phyloP scores from a whole-genome alignment of 1,140 invertebrate species.

The Hypothenemus hampei region DNA sequence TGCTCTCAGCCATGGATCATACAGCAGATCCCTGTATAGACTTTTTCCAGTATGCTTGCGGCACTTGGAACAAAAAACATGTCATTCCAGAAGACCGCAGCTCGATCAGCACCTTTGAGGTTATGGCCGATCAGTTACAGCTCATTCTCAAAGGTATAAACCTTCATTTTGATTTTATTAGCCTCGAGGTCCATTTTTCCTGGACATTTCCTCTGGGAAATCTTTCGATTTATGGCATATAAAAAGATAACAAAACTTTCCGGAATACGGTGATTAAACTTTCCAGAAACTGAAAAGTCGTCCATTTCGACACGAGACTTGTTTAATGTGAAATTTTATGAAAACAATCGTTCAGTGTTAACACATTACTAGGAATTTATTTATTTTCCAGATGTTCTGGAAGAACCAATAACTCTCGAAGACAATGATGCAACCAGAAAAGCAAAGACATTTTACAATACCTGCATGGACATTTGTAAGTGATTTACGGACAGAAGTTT shows the following conservation, averaged over 20 bases:
- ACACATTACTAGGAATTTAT: not conserved
- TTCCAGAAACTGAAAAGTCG: too few species aligned
- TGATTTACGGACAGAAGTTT: conserved; percentile 37
- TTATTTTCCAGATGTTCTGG: conserved; percentile 54
- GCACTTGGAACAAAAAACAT: conserved; percentile 84
- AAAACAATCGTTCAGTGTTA: too few species aligned
- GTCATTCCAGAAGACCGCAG: conserved; percentile 84
- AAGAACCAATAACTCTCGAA: conserved; percentile 57
- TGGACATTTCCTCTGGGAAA: too few species aligned
- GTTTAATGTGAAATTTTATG: too few species aligned
- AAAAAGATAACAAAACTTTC: too few species aligned
- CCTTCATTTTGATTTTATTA: too few species aligned
- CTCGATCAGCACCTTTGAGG: conserved; percentile 83
- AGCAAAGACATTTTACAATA: conserved; percentile 79
- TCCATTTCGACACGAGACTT: too few species aligned
- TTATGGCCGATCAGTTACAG: conserved; percentile 79
- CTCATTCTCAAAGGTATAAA: conserved; percentile 66
- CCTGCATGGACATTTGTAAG: conserved; percentile 85
- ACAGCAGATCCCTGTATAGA: conserved; percentile 76
- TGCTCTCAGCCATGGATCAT: conserved; percentile 79
- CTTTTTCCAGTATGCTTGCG: conserved; percentile 88
- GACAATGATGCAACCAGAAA: conserved; percentile 73
- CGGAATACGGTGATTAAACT: too few species aligned
- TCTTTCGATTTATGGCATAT: too few species aligned
- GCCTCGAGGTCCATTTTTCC: too few species aligned